phyloP scores from a whole-genome alignment of 2,797 vertebrate genomes.

The Ispidina lecontei region DNA sequence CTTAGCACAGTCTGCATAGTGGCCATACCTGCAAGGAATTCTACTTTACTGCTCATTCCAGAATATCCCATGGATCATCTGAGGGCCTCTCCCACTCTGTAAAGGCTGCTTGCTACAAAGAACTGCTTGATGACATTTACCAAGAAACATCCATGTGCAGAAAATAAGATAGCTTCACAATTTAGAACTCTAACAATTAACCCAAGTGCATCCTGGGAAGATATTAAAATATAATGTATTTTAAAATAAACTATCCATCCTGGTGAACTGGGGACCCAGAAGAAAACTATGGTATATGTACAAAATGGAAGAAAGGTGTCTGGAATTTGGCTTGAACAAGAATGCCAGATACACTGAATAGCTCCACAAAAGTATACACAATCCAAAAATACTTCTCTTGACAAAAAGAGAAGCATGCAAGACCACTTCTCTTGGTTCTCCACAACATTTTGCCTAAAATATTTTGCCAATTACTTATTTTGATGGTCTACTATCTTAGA shows the following conservation, averaged over 20 bases:
- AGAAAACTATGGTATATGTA: not conserved
- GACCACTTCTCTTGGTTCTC: not conserved
- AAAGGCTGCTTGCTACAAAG: not conserved
- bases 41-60: not conserved
- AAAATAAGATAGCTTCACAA: slow-evolving; percentile 1
- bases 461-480: not conserved
- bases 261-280: not conserved
- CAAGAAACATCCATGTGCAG: not conserved
- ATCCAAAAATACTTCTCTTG: not conserved
- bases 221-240: not conserved
- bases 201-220: not conserved
- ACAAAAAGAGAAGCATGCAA: not conserved
- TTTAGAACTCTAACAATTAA: slow-evolving; percentile 1
- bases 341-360: not conserved
- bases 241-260: slow-evolving; percentile 26
- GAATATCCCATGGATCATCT: not conserved
- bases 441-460: not conserved
- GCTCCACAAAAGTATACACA: not conserved
- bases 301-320: not conserved
- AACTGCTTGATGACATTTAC: not conserved
- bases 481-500: not conserved
- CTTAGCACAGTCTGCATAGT: not conserved
- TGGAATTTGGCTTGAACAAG: not conserved
- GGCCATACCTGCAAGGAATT: not conserved
- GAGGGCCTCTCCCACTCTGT: not conserved